Base-by-base conservation (phyloP, 2,113 vertebrate genomes). In the Corythoichthys haematopterus region DNA sequence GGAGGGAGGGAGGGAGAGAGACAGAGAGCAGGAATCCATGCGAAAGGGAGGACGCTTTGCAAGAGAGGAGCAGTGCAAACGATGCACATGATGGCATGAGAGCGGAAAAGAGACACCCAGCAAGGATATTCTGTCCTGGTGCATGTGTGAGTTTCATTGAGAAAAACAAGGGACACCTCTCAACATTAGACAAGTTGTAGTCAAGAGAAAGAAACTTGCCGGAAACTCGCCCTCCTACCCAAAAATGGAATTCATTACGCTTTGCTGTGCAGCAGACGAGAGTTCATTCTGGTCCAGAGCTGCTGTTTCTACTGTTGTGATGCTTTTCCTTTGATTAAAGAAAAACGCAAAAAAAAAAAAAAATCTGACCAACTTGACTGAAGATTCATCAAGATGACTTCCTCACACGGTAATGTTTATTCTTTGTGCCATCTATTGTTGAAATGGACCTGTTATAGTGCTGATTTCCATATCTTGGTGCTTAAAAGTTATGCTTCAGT, bases 141-240 rank as follows among this genome's bases (percentile, higher is more conserved):
- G n/a, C 40, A 33, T 46, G 60, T 15, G 38, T 61, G 40, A 71
- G 75, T 79, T 90, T 87, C 90, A 91, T 92, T 93, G 88, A 91
- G 85, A 91, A 92, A 90, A 88, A 56, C 20, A 68, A 76, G 78
- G 80, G 79, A 74, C 76, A 76, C 84, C 77, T 64, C 75, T 82
- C 71, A 68, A 80, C 79, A 78, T 70, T 64, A 74, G 61, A 36
- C 45, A 70, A 69, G 43, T 40, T 12, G 73, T 66, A 69, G 71
- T 71, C 73, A 15, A 64, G 67, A 66, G 58, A 77, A 70, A 78
- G 62, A 69, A 67, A 74, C 64, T 76, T 66, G 75, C 51, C 67
- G 7, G 12, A 57, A 57, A 57, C 55, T 15, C 55, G 12, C 12
- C 12, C 20, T 20, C 28, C 28, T 11, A 10, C 7, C 11, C 12